phyloP scores from a whole-genome alignment of 1,140 invertebrate species.

The Choristoneura fumiferana region DNA sequence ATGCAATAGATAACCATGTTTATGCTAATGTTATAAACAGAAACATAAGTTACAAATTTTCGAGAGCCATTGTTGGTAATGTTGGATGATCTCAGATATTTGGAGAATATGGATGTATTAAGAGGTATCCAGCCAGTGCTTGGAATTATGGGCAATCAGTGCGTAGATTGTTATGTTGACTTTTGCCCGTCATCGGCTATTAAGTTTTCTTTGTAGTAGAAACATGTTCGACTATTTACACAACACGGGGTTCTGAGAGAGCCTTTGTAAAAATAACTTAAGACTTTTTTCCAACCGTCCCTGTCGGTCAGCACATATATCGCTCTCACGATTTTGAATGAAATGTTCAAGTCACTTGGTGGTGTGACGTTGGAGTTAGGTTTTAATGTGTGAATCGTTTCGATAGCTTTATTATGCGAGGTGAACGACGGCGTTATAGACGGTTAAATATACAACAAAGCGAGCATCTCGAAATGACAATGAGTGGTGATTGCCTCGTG shows the following conservation, averaged over 20 bases:
- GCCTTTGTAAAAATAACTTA: conserved; percentile 62
- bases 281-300: conserved; percentile 49
- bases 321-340: conserved; percentile 67
- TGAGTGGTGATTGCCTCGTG: conserved; percentile 65
- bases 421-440: conserved; percentile 50
- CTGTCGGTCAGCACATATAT: conserved; percentile 54
- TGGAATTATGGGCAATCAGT: conserved; percentile 70
- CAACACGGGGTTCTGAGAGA: conserved; percentile 62
- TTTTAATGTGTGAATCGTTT: conserved; percentile 62
- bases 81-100: conserved; percentile 27
- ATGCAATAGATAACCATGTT: conserved; percentile 73
- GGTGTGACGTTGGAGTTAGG: conserved; percentile 63
- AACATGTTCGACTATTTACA: conserved; percentile 77
- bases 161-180: conserved; percentile 69
- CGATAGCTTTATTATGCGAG: conserved; percentile 65
- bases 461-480: conserved; percentile 61
- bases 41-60: conserved; percentile 73
- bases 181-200: conserved; percentile 73
- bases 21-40: conserved; percentile 69
- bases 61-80: conserved; percentile 44
- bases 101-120: conserved; percentile 44
- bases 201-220: conserved; percentile 76
- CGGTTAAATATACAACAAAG: conserved; percentile 53
- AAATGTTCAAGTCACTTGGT: conserved; percentile 67
- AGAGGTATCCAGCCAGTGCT: conserved; percentile 36